Evolutionary conservation across 2,888 invertebrate species (phyloP).

Genomic region (Melieria crassipennis): DNA sequence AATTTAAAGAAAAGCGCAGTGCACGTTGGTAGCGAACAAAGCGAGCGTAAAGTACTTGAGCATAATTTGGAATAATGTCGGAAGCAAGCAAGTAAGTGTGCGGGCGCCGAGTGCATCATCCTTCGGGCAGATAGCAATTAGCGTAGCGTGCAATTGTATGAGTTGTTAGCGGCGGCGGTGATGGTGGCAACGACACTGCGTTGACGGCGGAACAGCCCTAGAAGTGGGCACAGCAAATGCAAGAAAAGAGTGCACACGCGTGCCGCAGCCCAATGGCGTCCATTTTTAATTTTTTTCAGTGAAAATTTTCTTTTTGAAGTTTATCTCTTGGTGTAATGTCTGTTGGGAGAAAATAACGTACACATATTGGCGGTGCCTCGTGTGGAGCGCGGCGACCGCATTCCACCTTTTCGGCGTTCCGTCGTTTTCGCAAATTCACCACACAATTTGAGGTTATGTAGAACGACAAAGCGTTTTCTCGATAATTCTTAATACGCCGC

Average conservation of each 20-base stretch:
- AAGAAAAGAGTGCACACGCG: too few relatives aligned
- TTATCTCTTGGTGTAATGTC: too few relatives aligned
- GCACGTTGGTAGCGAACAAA: conserved; percentile 7
- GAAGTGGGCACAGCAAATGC: too few relatives aligned
- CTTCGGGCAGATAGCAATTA: neutral
- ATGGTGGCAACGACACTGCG: conserved; percentile 12
- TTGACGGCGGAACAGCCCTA: conserved; percentile 43
- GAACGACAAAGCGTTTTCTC: conserved; percentile 31
- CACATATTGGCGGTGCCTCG: too few relatives aligned
- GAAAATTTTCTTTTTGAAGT: neutral
- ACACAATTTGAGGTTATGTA: conserved; percentile 53
- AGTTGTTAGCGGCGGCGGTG: conserved; percentile 1
- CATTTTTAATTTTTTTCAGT: neutral
- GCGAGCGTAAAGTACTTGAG: conserved; percentile 17
- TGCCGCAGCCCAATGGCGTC: neutral
- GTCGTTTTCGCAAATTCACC: conserved; percentile 38
- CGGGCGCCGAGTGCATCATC: neutral
- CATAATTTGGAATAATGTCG: conserved; percentile 49
- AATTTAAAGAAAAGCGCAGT: conserved; percentile 21
- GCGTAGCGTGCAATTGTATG: conserved; percentile 12
- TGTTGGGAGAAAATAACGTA: too few relatives aligned
- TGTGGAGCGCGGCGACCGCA: too few relatives aligned
- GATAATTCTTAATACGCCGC: conserved; percentile 10
- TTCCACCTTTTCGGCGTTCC: neutral
- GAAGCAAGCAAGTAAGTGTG: conserved; percentile 54